Evolutionary conservation across 2,888 invertebrate genomes (phyloP), one percentile per base, ranked within the genome.

Genomic region (Macrophya alboannulata): DNA sequence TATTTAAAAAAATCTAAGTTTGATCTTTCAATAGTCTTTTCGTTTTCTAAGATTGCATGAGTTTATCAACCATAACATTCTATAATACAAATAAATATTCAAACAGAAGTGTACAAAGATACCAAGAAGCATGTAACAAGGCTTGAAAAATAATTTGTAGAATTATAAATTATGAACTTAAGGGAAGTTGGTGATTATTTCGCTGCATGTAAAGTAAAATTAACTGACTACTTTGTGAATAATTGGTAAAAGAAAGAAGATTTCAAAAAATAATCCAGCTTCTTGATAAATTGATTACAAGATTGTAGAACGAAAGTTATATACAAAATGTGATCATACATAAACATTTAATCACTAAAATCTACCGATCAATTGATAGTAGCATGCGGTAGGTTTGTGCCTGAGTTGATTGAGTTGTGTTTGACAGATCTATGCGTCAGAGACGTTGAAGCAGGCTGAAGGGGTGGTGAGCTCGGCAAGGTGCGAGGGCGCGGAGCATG

Each of bases 371-470:
- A 88, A 85, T 86, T 88, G 88, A 89, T 87, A 88, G 88, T 86
- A 92, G 92, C 90, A 92, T 92, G 92, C 87, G 88, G 92, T 92
- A 91, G 91, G 91, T 89, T 92, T 92, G 92, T 92, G 92, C 92
- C 90, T 91, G 92, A 92, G 92, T 92, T 93, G 92, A 93, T 92
- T 90, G 92, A 93, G 93, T 93, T 93, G 91, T 92, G 91, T 93
- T 93, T 93, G 92, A 93, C 93, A 93, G 93, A 93, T 93, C 91
- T 93, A 93, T 93, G 91, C 93, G 92, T 90, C 91, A 91, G 91
- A 91, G 91, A 91, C 91, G 89, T 90, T 91, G 90, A 93, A 93
- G 93, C 93, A 93, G 91, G 91, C 93, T 87, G 93, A 93, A 90
- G 92, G 93, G 92, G 93, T 92, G 89, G 92, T 93, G 92, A 93